Base-by-base conservation (phyloP, 2,113 vertebrate genomes). In the Fulica atra region DNA sequence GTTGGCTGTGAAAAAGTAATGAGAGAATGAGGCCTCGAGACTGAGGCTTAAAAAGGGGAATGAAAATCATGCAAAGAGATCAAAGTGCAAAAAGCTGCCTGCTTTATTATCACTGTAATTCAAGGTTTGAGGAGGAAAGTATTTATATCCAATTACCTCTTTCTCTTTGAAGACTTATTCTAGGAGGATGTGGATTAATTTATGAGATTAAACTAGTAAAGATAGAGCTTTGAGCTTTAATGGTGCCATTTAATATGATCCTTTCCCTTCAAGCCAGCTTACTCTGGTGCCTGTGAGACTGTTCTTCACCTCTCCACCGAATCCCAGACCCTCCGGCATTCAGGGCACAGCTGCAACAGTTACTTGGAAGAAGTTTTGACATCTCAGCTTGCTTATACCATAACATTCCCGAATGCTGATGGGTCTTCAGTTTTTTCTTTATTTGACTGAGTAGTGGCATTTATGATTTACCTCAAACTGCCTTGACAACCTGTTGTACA, bases 181-280 rank as follows among this genome's bases (percentile, higher is more conserved):
- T 91, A 94, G 69, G 77, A 63, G 73, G 84, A 90, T 96, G 85
- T 93, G 79, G 80, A 96, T 95, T 93, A 91, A 90, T 97, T 97
- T 95, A 96, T 93, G 92, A 97, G 94, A 81, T 95, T 86, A 97
- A 96, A 94, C 92, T 95, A 92, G 91, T 82, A 86, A 95, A 96
- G 93, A 95, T 24, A 79, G 82, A 96, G 88, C 64, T 7, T 36
- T 8, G 56, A 85, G 90, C 61, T 87, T 90, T 93, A 92, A 94
- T 83, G 78, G 65, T 70, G 59, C 85, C 91, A 93, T 93, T 95
- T 96, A 97, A 89, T 81, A 68, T 16, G 87, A 95, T 81, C 54
- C 48, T 79, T 96, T 79, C 70, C 71, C 57, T 95, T 93, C 81
- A 90, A 74, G 78, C 63, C 84, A 81, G 73, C 68, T 92, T 85